Evolutionary conservation across 2,888 invertebrate genomes (phyloP), one percentile per base, ranked within the genome.

Genomic region (Schizotus pectinicornis): DNA sequence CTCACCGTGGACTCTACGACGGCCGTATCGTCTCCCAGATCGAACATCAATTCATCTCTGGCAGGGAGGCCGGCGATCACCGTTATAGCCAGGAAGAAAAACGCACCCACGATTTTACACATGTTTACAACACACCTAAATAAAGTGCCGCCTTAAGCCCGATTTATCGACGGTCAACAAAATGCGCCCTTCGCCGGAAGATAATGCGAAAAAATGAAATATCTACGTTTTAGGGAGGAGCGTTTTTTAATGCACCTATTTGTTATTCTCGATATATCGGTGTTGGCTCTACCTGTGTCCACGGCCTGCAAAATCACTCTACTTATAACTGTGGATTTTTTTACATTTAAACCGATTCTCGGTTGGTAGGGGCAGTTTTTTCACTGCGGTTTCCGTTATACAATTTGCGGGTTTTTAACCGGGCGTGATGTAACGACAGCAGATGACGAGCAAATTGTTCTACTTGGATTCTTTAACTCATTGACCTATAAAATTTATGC

Each of bases 1-100:
- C 86, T 77, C 12, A 85, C 78, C 62, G 83, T 84, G 6, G 85
- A 85, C 56, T 84, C 85, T 5, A 86, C 83, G 14, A 84, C 79
- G 57, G 80, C 77, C 0, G 84, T 83, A 67, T 86, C 86, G 63
- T 81, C 83, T 11, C 78, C 80, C 54, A 80, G 67, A 33, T 70
- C 65, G 45, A 67, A 50, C 65, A 70, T 69, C 31, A 70, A 61
- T 54, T 67, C 67, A 37, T 73, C 72, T 22, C 63, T 56, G 7
- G 57, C 52, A 6, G 71, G 69, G n/a, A 59, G 51, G 6, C 62
- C 62, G 6, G 35, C 13, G 6, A 56, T 48, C 12, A 50, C 49
- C 34, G 51, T 33, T 7, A 56, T 34, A 33, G 56, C 12, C 34
- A 54, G 9, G 31, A 52, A 45, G 50, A 60, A 42, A 22, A 61